Percentiles rank a stretch among this genome's conserved stretches.
phyloP scores from a whole-genome alignment of 2,888 invertebrate species.

The Agrotis puta region DNA sequence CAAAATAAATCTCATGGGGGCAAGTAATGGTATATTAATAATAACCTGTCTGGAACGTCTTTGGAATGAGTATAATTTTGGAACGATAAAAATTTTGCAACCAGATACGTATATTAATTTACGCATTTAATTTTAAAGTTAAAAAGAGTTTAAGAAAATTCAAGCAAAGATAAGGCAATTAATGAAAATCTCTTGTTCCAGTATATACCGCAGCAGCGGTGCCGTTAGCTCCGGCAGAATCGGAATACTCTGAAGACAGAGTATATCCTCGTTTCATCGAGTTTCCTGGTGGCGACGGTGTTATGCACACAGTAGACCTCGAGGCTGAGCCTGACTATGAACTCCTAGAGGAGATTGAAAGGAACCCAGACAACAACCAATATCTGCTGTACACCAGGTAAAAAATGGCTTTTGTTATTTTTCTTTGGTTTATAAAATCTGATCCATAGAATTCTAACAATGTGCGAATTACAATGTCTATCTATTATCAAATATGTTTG shows the following conservation, averaged over 20 bases:
- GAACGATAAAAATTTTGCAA: not conserved
- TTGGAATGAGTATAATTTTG: not conserved
- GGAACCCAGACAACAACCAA: conserved; percentile 72
- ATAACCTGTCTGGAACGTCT: not conserved
- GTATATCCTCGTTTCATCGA: conserved; percentile 72
- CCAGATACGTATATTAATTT: not conserved
- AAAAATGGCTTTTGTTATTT: not conserved
- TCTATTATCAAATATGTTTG: conserved; percentile 1
- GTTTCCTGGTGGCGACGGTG: conserved; percentile 74
- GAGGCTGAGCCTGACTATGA: conserved; percentile 70
- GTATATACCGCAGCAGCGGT: conserved; percentile 70
- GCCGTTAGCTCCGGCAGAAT: conserved; percentile 54
- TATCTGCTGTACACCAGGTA: conserved; percentile 76
- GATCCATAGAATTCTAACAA: too few species aligned
- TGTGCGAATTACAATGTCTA: not conserved
- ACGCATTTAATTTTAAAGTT: not conserved
- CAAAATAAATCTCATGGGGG: not conserved
- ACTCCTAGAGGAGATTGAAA: conserved; percentile 68
- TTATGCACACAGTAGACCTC: conserved; percentile 72
- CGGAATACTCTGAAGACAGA: conserved; percentile 51
- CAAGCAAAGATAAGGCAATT: not conserved
- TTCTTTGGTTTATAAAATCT: not conserved
- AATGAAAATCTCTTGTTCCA: conserved; percentile 25
- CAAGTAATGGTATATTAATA: too few species aligned
- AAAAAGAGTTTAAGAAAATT: too few species aligned